Percentiles rank a stretch among this genome's conserved stretches.
Conservation (phyloP, 2,888 invertebrate genomes). For the Ceraclea dissimilis region DNA sequence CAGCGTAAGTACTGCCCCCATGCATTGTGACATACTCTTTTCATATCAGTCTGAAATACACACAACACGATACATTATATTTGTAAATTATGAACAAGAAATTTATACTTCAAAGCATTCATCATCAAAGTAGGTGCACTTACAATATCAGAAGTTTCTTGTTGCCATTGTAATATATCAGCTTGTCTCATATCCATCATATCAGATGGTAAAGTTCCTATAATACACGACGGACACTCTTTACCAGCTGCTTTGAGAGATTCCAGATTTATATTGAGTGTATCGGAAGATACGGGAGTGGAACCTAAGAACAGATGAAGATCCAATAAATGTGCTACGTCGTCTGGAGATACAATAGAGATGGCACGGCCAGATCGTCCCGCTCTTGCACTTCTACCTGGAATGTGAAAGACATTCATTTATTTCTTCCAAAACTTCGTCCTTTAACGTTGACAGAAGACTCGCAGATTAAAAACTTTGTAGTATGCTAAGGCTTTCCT, state of each 20-base stretch:
- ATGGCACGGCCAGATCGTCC: conserved; percentile 88
- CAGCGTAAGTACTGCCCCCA: conserved; percentile 86
- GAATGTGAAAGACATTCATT: conserved; percentile 5
- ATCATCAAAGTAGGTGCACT: conserved; percentile 30
- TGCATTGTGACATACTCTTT: conserved; percentile 76
- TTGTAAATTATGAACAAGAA: too few relatives aligned
- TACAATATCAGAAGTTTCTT: conserved; percentile 68
- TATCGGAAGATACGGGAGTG: conserved; percentile 41
- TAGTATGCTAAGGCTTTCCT: too few relatives aligned
- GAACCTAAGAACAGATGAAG: conserved; percentile 89
- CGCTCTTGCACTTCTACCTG: conserved; percentile 89
- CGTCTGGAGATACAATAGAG: conserved; percentile 84
- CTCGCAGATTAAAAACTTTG: not conserved
- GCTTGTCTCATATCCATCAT: conserved; percentile 78
- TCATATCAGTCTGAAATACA: conserved; percentile 49
- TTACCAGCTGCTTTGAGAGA: conserved; percentile 26
- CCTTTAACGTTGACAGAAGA: not conserved
- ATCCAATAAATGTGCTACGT: conserved; percentile 88
- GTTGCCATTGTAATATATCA: conserved; percentile 66
- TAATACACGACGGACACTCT: conserved; percentile 51
- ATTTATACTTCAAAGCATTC: too few relatives aligned
- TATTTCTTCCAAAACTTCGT: conserved; percentile 3
- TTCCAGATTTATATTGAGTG: conserved; percentile 31
- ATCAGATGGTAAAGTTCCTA: conserved; percentile 76
- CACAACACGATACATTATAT: conserved; percentile 5